Conservation (phyloP, 2,113 vertebrate species). For the Rhadina sibilatrix region DNA sequence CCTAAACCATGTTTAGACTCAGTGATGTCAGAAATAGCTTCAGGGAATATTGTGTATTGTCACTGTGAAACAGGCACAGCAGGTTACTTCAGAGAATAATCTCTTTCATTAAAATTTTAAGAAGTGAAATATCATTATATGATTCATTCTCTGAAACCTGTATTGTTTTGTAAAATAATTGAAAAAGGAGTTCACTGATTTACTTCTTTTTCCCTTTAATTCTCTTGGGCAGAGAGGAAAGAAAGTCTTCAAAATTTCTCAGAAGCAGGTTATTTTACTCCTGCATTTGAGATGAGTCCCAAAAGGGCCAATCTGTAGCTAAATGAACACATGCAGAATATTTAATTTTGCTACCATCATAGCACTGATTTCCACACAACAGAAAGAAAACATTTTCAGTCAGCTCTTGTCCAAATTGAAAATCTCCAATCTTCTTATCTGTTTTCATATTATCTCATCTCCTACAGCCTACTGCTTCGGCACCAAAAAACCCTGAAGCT, state of each 20-base stretch:
- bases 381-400: not conserved
- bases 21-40: conserved; percentile 41
- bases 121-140: conserved; percentile 18
- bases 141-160: conserved; percentile 2
- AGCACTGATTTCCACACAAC: not conserved
- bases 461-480: not conserved
- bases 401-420: not conserved
- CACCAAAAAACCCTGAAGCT: not conserved
- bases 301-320: not conserved
- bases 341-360: not conserved
- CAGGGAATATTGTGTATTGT: not conserved
- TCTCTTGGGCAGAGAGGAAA: not conserved
- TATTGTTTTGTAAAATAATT: conserved; percentile 11
- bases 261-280: not conserved
- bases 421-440: not conserved
- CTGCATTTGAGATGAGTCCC: not conserved
- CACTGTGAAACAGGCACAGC: conserved; percentile 17
- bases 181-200: not conserved
- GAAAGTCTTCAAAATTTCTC: not conserved
- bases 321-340: not conserved
- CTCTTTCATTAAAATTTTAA: conserved; percentile 39
- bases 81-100: conserved; percentile 44
- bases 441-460: not conserved
- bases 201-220: not conserved
- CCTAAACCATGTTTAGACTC: not conserved